Base-by-base conservation (phyloP, 2,113 vertebrate genomes). In the Apaloderma vittatum region DNA sequence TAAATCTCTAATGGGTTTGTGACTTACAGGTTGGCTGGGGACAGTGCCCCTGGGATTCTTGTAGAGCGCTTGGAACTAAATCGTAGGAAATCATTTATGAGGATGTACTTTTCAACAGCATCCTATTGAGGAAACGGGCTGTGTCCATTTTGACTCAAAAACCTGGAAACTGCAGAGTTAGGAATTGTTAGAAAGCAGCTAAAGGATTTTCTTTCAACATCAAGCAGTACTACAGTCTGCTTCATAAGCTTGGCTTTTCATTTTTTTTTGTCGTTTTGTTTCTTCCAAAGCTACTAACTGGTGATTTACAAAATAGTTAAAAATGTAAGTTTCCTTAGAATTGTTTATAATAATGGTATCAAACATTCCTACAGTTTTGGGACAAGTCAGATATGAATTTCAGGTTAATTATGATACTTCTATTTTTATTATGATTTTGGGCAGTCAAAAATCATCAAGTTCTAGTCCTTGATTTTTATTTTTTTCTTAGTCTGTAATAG, bases 91-190 rank as follows among this genome's bases (percentile, higher is more conserved):
- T 96, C 36, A 46, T 83, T 95, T 77, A 77, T 3, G 11, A 66
- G 36, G 22, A 37, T 74, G 75, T 80, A 48, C 63, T 84, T 74
- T 86, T 86, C 74, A 90, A 32, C 79, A 77, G 79, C 48, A 74
- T 88, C 51, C 11, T 63, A 15, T 74, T 77, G 80, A 86, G 89
- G 95, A 95, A 94, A 84, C 67, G 46, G 63, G 34, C 83, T 90
- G 62, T 76, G 66, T 83, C 78, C 16, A 22, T 20, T 87, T 58
- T 15, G n/a, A 45, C 70, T 83, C 30, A 26, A 45, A 90, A 66
- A 2, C 15, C 57, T 72, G 59, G 76, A 55, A 65, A 76, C 34
- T 34, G 12, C 43, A 15, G 46, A 74, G 49, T 73, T 76, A 65
- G 70, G 49, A 66, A 29, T 37, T 82, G n/a, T 58, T 76, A 29